Conservation (phyloP, 2,797 vertebrate genomes). For the Pangasius larnaudii region DNA sequence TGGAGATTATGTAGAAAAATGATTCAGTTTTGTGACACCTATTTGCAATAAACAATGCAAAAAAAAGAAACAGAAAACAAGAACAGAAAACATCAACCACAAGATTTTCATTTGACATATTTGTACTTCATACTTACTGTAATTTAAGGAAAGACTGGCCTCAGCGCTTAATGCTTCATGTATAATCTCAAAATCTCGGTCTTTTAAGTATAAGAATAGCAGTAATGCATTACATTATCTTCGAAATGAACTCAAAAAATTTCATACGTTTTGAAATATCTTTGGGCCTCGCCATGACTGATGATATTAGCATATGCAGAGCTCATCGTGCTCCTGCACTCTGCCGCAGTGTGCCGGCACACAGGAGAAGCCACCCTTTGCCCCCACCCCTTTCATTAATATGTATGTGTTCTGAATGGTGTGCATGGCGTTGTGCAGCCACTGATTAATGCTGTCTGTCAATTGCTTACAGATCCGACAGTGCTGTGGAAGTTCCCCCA, state of each 20-base stretch:
- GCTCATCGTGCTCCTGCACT: slow-evolving; percentile 40
- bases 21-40: background rate
- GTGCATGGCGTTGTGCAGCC: slow-evolving; percentile 84
- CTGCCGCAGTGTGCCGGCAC: slow-evolving; percentile 55
- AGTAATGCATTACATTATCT: background rate
- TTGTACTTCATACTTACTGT: background rate
- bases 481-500: slow-evolving; percentile 99
- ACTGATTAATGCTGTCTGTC: slow-evolving; percentile 94
- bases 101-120: background rate
- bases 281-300: slow-evolving; percentile 58
- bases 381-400: slow-evolving; percentile 88
- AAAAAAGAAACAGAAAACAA: background rate
- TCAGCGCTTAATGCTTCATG: background rate
- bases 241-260: background rate
- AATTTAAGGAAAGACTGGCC: background rate
- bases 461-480: slow-evolving; percentile 98
- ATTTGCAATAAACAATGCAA: background rate
- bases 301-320: slow-evolving; percentile 62
- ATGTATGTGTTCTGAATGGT: slow-evolving; percentile 90
- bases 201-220: background rate
- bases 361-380: slow-evolving; percentile 73
- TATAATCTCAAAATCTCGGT: background rate
- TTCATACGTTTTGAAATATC: slow-evolving; percentile 32
- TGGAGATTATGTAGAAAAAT: background rate
- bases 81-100: too few relatives aligned